Evolutionary conservation across 2,888 invertebrate species (phyloP).

Genomic region (Xanthorhoe spadicearia): DNA sequence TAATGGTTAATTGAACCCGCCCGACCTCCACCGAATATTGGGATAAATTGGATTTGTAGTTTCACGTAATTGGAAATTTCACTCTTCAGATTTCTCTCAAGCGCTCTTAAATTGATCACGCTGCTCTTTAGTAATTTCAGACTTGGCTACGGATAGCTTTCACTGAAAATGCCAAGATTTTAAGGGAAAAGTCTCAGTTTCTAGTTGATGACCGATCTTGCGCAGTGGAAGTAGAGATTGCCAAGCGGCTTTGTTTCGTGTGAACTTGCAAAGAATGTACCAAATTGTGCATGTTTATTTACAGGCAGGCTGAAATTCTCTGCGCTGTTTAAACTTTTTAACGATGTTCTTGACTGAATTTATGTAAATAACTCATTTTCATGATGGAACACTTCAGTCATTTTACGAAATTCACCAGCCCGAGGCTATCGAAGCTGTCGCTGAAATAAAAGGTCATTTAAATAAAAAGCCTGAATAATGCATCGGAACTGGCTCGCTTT

Average conservation of each 20-base stretch:
- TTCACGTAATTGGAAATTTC: slow-evolving; percentile 50
- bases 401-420: slow-evolving; percentile 26
- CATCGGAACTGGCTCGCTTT: slow-evolving; percentile 17
- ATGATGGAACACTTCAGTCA: slow-evolving; percentile 35
- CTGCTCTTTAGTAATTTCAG: slow-evolving; percentile 39
- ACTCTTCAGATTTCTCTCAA: slow-evolving; percentile 43
- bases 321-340: slow-evolving; percentile 12
- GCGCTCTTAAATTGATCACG: slow-evolving; percentile 43
- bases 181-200: slow-evolving; percentile 24
- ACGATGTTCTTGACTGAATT: slow-evolving; percentile 33
- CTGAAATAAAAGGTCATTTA: slow-evolving; percentile 15
- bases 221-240: slow-evolving; percentile 28
- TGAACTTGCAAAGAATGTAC: slow-evolving; percentile 25
- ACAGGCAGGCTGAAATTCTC: slow-evolving; percentile 11
- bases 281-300: slow-evolving; percentile 11
- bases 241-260: slow-evolving; percentile 20
- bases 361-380: slow-evolving; percentile 30
- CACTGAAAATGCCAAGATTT: slow-evolving; percentile 35
- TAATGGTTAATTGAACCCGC: slow-evolving; percentile 54
- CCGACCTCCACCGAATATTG: slow-evolving; percentile 48
- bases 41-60: slow-evolving; percentile 52
- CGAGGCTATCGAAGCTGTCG: slow-evolving; percentile 19
- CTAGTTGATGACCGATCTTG: slow-evolving; percentile 30
- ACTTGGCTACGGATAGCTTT: slow-evolving; percentile 34
- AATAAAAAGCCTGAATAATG: slow-evolving; percentile 26